Conservation (phyloP, 2,113 vertebrate species). For the Paraplagusia blochii region DNA sequence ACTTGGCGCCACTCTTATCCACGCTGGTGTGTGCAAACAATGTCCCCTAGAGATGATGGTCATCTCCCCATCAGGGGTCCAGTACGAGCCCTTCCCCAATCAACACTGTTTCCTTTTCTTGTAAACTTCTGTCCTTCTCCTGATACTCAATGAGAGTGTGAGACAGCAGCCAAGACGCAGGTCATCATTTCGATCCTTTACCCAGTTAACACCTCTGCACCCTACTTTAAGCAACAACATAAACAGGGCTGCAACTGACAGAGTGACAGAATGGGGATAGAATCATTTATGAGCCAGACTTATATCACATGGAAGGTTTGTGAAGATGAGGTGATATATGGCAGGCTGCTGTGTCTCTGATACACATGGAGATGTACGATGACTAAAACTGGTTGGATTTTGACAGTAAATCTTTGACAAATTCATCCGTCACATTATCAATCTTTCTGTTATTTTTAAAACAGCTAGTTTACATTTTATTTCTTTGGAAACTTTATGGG, state of each 20-base stretch:
- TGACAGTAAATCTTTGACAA: conserved; percentile 24
- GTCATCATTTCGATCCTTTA: conserved; percentile 52
- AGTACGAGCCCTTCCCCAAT: conserved; percentile 11
- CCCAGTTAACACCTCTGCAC: conserved; percentile 39
- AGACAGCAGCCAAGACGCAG: conserved; percentile 34
- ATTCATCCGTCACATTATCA: too few species aligned
- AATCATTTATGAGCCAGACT: conserved; percentile 8
- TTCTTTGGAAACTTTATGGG: conserved; percentile 50
- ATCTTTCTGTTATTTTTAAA: too few species aligned
- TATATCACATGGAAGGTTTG: conserved; percentile 10
- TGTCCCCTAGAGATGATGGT: conserved; percentile 28
- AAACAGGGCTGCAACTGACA: conserved; percentile 14
- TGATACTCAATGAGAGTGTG: conserved; percentile 35
- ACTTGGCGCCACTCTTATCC: conserved; percentile 20
- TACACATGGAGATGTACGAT: background rate
- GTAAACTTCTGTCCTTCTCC: conserved; percentile 11
- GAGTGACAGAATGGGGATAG: conserved; percentile 20
- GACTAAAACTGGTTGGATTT: conserved; percentile 8
- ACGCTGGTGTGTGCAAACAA: conserved; percentile 6
- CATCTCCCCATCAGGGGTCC: conserved; percentile 22
- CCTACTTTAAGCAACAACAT: conserved; percentile 11
- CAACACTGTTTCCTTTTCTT: background rate
- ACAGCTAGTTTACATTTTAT: background rate
- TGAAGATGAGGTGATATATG: background rate
- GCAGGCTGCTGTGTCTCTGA: conserved; percentile 3